Conservation (phyloP, 2,888 invertebrate genomes). For the Priocnemis perturbator region DNA sequence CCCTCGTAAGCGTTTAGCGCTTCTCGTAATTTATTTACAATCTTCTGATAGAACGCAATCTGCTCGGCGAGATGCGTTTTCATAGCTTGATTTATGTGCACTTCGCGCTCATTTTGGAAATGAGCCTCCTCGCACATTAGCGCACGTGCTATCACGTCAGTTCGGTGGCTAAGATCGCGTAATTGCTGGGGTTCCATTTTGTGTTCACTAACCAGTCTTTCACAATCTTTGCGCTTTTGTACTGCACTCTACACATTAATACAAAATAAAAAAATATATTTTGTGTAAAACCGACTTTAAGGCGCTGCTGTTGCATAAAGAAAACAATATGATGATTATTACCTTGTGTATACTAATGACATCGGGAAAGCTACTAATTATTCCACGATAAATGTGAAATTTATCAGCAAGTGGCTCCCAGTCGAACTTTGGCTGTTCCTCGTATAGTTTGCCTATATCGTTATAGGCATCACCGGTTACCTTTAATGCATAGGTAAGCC, state of each 20-base stretch:
- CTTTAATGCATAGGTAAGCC: conserved; percentile 87
- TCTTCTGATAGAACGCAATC: conserved; percentile 92
- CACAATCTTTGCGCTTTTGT: conserved; percentile 93
- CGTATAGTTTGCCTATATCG: conserved; percentile 91
- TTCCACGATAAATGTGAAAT: conserved; percentile 95
- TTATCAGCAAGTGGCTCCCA: conserved; percentile 94
- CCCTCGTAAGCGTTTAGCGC: conserved; percentile 76
- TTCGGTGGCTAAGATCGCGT: conserved; percentile 87
- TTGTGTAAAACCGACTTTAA: not conserved
- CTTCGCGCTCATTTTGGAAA: conserved; percentile 91
- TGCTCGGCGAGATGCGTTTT: conserved; percentile 91
- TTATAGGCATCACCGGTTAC: conserved; percentile 93
- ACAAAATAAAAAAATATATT: conserved; percentile 7
- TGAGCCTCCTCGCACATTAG: conserved; percentile 96
- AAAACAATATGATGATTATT: conserved; percentile 9
- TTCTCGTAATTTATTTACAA: conserved; percentile 84
- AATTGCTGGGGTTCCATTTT: conserved; percentile 90
- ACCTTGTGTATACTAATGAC: conserved; percentile 92
- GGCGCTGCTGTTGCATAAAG: not conserved
- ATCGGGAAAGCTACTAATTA: conserved; percentile 93
- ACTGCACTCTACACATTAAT: conserved; percentile 79
- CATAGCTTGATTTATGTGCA: conserved; percentile 91
- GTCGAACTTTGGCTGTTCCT: conserved; percentile 92
- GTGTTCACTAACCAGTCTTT: conserved; percentile 85
- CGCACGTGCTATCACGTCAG: conserved; percentile 94